Evolutionary conservation across 1,140 invertebrate species (phyloP).

Genomic region (Calycopis cecrops): DNA sequence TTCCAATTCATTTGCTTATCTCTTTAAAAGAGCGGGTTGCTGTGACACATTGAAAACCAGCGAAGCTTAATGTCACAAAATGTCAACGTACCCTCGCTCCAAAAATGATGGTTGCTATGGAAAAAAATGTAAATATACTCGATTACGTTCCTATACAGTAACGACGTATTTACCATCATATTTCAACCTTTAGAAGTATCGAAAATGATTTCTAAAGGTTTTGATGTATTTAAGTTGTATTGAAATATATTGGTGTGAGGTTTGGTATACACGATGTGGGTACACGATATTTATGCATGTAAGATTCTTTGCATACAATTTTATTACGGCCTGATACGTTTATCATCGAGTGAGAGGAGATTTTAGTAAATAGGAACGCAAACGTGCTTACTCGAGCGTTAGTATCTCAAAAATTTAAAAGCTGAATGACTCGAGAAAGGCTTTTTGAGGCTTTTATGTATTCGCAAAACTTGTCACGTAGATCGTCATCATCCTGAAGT

Average conservation of each 20-base stretch:
- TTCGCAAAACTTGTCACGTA: too few relatives aligned
- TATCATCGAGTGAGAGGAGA: too few relatives aligned
- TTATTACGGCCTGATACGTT: too few relatives aligned
- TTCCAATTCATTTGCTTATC: slow-evolving; percentile 73
- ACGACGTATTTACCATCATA: slow-evolving; percentile 1
- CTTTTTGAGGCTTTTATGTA: too few relatives aligned
- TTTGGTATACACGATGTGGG: too few relatives aligned
- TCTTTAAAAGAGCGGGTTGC: slow-evolving; percentile 63
- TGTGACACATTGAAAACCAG: slow-evolving; percentile 63
- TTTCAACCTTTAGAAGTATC: background rate
- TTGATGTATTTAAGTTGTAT: background rate
- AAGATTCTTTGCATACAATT: too few relatives aligned
- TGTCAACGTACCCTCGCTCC: slow-evolving; percentile 27
- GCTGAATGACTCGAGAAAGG: too few relatives aligned
- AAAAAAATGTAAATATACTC: slow-evolving; percentile 55
- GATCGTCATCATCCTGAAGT: too few relatives aligned
- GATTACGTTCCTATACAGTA: slow-evolving; percentile 36
- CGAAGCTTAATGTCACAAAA: slow-evolving; percentile 69
- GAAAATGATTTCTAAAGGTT: slow-evolving; percentile 8
- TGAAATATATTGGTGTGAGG: background rate
- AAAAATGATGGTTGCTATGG: slow-evolving; percentile 24
- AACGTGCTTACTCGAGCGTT: too few relatives aligned
- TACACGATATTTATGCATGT: too few relatives aligned
- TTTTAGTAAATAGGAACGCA: too few relatives aligned
- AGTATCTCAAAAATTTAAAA: too few relatives aligned